These are phyloP conservation scores for Cephus pulcher DNA, from an alignment of 2,888 invertebrate genomes.

Conservation along the genomic window DNA sequence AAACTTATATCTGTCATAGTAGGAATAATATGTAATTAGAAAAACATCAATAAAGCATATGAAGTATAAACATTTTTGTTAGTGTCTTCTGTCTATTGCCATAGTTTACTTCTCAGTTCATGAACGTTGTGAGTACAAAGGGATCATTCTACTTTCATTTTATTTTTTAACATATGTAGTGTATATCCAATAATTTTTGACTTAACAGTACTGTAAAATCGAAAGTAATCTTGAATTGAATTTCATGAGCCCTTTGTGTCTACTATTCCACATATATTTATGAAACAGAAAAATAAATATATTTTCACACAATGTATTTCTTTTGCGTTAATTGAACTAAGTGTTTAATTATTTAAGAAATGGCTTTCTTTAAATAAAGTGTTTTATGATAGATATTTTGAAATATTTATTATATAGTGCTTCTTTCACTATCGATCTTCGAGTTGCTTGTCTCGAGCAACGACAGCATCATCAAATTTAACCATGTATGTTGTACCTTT, in stretches of 20 bases:
- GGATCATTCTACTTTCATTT: background rate
- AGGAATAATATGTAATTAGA: slow-evolving; percentile 11
- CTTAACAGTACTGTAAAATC: background rate
- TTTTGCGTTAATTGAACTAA: slow-evolving; percentile 13
- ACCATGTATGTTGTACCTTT: slow-evolving; percentile 99
- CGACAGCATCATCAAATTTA: slow-evolving; percentile 94
- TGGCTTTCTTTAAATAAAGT: slow-evolving; percentile 16
- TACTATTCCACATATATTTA: background rate
- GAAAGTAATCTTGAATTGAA: background rate
- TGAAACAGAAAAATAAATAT: background rate
- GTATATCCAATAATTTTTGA: background rate
- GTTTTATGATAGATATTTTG: slow-evolving; percentile 14
- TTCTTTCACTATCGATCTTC: slow-evolving; percentile 79
- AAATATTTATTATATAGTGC: slow-evolving; percentile 15
- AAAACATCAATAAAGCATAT: slow-evolving; percentile 12
- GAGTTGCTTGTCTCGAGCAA: slow-evolving; percentile 89
- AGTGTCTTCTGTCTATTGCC: background rate
- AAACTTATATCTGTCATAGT: slow-evolving; percentile 6
- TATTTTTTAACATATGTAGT: background rate
- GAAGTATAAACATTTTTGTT: slow-evolving; percentile 34
- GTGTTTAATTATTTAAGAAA: slow-evolving; percentile 6
- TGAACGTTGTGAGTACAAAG: background rate
- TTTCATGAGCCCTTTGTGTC: background rate
- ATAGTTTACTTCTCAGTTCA: background rate
- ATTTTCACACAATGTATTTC: slow-evolving; percentile 10